Conservation (phyloP, 2,113 vertebrate species). For the Datnioides undecimradiatus region DNA sequence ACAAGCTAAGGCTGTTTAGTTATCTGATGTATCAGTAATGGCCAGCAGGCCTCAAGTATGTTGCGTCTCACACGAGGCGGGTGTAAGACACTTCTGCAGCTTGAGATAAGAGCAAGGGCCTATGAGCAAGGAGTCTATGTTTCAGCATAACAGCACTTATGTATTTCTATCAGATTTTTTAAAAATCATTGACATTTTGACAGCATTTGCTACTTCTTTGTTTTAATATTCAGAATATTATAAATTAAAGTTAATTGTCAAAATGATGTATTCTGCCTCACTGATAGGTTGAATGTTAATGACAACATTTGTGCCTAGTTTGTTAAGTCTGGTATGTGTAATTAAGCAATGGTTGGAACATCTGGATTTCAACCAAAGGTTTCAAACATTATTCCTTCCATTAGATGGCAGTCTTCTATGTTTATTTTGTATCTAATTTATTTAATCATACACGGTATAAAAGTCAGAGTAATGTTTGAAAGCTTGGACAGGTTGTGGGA, state of each 20-base stretch:
- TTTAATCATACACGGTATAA: too few relatives aligned
- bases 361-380: not conserved
- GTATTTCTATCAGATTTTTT: not conserved
- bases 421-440: too few relatives aligned
- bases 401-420: conserved; percentile 36
- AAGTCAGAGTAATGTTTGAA: too few relatives aligned
- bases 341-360: not conserved
- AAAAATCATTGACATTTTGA: not conserved
- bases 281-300: not conserved
- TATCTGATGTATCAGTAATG: conserved; percentile 26
- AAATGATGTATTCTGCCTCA: not conserved
- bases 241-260: not conserved
- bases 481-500: too few relatives aligned
- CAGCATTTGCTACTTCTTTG: not conserved
- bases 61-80: conserved; percentile 34
- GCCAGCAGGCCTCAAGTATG: not conserved
- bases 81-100: conserved; percentile 49
- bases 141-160: not conserved
- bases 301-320: too few relatives aligned
- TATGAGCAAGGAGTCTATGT: not conserved
- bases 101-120: conserved; percentile 65
- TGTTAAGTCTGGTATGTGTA: not conserved
- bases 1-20: conserved; percentile 14
- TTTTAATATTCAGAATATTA: conserved; percentile 4
- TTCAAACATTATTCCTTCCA: not conserved